A percentile compares a stretch with the other conserved stretches of the same genome.
Conservation (phyloP, 2,797 vertebrate genomes). For the Microcaecilia unicolor region DNA sequence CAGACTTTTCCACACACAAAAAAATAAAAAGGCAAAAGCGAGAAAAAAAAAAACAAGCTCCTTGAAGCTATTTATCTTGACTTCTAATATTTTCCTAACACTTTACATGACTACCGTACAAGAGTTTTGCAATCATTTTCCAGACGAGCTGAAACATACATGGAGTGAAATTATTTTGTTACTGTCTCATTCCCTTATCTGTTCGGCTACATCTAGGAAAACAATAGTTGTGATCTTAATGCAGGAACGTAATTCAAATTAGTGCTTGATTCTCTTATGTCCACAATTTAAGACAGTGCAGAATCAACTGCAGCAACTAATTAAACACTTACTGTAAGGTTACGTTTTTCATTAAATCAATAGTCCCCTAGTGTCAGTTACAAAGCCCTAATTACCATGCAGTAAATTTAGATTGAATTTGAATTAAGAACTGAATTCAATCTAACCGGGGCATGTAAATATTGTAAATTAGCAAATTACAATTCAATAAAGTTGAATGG, state of each 20-base stretch:
- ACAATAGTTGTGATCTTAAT: conserved; percentile 55
- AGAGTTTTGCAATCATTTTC: conserved; percentile 19
- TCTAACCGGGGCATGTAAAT: conserved; percentile 66
- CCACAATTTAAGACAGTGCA: conserved; percentile 63
- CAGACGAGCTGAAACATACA: conserved; percentile 18
- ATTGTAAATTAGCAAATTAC: conserved; percentile 68
- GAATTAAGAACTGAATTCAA: conserved; percentile 72
- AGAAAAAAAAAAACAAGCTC: no score
- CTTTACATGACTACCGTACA: conserved; percentile 34
- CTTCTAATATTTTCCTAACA: conserved; percentile 9
- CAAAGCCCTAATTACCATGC: conserved; percentile 72
- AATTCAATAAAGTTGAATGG: conserved; percentile 67
- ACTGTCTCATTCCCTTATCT: conserved; percentile 24
- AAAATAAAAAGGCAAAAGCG: no score
- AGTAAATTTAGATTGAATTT: conserved; percentile 76
- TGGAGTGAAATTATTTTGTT: conserved; percentile 27
- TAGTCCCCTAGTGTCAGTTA: conserved; percentile 68
- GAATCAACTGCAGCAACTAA: conserved; percentile 61
- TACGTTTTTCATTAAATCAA: conserved; percentile 77
- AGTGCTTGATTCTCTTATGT: conserved; percentile 62
- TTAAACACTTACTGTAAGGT: conserved; percentile 74
- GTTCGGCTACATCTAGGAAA: conserved; percentile 17
- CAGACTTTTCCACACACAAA: conserved; percentile 7
- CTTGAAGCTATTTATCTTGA: conserved; percentile 5
- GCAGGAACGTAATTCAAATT: conserved; percentile 60